Conservation (phyloP, 2,113 vertebrate genomes). For the Gymnocephalus cernua region DNA sequence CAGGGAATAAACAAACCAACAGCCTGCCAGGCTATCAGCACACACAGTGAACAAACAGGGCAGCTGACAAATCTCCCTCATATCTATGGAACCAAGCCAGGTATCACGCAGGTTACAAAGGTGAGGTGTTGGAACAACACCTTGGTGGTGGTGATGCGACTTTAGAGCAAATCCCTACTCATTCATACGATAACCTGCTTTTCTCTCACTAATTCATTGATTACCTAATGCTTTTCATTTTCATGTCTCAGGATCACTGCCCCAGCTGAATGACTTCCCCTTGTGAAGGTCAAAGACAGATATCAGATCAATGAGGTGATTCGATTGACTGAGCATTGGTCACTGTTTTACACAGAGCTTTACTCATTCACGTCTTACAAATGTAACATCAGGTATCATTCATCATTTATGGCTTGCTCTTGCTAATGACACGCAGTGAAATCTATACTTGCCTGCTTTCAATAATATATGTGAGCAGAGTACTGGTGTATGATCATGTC, state of each 20-base stretch:
- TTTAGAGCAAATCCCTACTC: conserved; percentile 23
- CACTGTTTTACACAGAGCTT: conserved; percentile 23
- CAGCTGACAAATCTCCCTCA: conserved; percentile 68
- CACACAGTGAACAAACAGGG: conserved; percentile 70
- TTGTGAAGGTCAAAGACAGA: conserved; percentile 26
- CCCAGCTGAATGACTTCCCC: not conserved
- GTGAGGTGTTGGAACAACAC: conserved; percentile 41
- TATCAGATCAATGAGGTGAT: conserved; percentile 12
- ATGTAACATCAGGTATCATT: conserved; percentile 41
- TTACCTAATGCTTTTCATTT: not conserved
- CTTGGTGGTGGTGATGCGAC: conserved; percentile 2
- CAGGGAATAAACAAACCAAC: conserved; percentile 78
- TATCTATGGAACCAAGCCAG: conserved; percentile 67
- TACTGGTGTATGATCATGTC: conserved; percentile 2
- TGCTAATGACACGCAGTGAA: conserved; percentile 38
- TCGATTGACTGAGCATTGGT: conserved; percentile 34
- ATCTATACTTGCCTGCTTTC: conserved; percentile 19
- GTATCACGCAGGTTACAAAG: conserved; percentile 50
- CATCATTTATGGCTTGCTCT: conserved; percentile 50
- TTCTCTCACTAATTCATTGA: not conserved
- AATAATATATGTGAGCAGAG: conserved; percentile 48
- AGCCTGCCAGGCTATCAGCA: conserved; percentile 70
- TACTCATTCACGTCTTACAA: conserved; percentile 27
- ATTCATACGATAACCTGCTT: not conserved
- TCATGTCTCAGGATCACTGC: not conserved